A percentile compares a stretch with the other conserved stretches of the same genome.
Evolutionary conservation across 2,113 vertebrate genomes (phyloP).

Genomic region (Galeopterus variegatus): DNA sequence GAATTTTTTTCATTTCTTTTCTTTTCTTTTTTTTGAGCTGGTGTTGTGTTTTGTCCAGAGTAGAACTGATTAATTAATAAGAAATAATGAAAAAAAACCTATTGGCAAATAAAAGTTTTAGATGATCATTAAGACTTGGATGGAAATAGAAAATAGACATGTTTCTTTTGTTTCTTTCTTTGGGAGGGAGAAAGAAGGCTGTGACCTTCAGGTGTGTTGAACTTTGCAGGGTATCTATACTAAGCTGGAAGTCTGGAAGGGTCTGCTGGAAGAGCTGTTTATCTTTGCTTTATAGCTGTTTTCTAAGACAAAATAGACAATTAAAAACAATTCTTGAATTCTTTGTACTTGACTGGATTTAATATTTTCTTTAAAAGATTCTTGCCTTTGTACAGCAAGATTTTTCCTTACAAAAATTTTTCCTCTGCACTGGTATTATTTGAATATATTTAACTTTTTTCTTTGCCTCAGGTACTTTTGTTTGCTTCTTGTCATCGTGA

Average conservation of each 20-base stretch:
- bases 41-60: background rate
- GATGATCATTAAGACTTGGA: background rate
- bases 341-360: conserved; percentile 2
- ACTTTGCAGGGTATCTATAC: background rate
- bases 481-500: background rate
- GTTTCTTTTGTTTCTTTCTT: background rate
- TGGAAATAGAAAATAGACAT: background rate
- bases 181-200: background rate
- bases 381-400: background rate
- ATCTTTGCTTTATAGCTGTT: conserved; percentile 38
- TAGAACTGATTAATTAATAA: background rate
- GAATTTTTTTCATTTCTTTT: background rate
- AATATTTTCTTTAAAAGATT: conserved; percentile 41
- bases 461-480: background rate
- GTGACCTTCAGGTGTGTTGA: background rate
- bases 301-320: conserved; percentile 27
- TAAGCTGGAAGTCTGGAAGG: background rate
- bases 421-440: background rate
- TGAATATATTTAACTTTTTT: background rate
- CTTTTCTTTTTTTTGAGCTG: background rate
- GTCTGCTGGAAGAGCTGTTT: background rate
- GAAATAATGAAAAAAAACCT: background rate
- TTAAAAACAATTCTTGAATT: conserved; percentile 44
- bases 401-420: conserved; percentile 52
- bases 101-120: background rate